phyloP scores from a whole-genome alignment of 2,797 vertebrate species.

The Antrozous pallidus region DNA sequence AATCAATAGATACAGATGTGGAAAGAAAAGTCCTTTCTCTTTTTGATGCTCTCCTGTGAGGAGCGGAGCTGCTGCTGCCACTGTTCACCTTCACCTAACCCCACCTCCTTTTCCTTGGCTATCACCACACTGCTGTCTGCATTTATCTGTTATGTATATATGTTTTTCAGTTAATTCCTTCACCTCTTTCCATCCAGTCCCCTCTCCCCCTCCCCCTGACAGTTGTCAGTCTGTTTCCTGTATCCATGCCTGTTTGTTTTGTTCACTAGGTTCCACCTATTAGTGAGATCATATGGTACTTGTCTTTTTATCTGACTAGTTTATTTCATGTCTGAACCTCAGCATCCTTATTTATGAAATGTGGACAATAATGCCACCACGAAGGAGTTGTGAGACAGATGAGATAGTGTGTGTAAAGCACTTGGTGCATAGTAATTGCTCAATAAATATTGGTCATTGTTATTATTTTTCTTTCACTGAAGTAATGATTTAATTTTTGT shows the following conservation, averaged over 20 bases:
- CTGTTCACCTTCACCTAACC: neutral
- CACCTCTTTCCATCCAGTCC: neutral
- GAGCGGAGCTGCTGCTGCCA: neutral
- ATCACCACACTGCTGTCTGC: neutral
- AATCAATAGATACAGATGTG: neutral
- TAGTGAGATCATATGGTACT: neutral
- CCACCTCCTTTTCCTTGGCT: neutral
- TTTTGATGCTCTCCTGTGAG: neutral
- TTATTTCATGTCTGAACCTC: neutral
- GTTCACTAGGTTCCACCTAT: neutral
- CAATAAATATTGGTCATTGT: neutral
- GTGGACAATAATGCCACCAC: neutral
- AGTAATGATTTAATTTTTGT: neutral
- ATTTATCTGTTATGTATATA: neutral
- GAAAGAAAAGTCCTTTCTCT: neutral
- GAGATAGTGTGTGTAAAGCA: neutral
- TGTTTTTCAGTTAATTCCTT: neutral
- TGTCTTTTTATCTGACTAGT: neutral
- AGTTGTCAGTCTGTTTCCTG: neutral
- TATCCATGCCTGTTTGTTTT: neutral
- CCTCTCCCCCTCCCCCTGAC: neutral
- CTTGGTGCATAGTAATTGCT: neutral
- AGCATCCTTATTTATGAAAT: neutral
- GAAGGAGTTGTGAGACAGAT: neutral
- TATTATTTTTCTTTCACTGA: neutral